Evolutionary conservation across 2,113 vertebrate genomes (phyloP).

Genomic region (Tragelaphus strepsiceros): DNA sequence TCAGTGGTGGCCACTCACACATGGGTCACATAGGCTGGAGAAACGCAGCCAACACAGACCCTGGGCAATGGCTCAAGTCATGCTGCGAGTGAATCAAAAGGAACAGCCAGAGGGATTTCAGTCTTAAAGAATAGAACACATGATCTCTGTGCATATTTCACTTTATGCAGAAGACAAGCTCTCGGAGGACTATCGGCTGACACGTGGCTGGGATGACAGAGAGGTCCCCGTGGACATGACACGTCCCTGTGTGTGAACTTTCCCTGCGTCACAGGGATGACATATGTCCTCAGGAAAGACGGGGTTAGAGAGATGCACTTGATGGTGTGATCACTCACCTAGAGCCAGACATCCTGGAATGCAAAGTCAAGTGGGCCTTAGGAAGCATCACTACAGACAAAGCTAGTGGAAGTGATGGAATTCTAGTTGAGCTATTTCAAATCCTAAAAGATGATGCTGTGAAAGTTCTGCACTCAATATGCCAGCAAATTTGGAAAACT

Average conservation of each 20-base stretch:
- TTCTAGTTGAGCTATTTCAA: background rate
- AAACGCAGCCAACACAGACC: background rate
- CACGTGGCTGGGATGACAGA: accelerated
- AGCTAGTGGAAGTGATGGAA: background rate
- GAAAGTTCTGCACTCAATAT: background rate
- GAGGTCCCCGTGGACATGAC: background rate
- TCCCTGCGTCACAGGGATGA: accelerated
- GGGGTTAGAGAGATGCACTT: background rate
- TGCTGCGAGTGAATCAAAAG: background rate
- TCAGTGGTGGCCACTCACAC: background rate
- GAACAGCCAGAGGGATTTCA: accelerated
- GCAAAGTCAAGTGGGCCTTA: background rate
- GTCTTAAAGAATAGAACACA: background rate
- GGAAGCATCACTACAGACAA: background rate
- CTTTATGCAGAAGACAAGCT: accelerated
- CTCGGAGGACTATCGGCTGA: accelerated
- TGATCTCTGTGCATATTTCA: accelerated
- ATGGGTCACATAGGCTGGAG: background rate
- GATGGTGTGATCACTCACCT: background rate
- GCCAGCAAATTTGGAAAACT: background rate
- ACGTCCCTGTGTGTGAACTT: background rate
- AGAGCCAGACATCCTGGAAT: background rate
- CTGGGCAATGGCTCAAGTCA: background rate
- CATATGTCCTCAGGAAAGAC: background rate
- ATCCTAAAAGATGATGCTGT: background rate